Conservation (phyloP, 2,888 invertebrate genomes). For the Drosophila paracracens region DNA sequence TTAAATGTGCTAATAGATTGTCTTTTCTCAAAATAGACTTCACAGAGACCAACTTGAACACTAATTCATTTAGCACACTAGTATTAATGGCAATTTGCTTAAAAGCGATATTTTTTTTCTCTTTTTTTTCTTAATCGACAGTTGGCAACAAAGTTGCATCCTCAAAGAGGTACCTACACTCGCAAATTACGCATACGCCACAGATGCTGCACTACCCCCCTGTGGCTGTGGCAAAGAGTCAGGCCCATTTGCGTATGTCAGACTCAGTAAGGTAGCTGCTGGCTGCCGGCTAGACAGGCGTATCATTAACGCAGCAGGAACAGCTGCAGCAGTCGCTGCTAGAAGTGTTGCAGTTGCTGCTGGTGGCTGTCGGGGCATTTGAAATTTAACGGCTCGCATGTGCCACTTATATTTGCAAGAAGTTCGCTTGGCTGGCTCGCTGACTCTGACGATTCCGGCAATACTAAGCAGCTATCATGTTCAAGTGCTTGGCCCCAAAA, state of each 20-base stretch:
- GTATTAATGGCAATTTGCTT: not conserved
- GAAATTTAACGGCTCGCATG: slow-evolving; percentile 74
- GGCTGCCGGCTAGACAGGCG: slow-evolving; percentile 70
- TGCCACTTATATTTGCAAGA: slow-evolving; percentile 71
- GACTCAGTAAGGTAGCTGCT: slow-evolving; percentile 29
- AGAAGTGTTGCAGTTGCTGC: slow-evolving; percentile 11
- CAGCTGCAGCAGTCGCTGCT: slow-evolving; percentile 13
- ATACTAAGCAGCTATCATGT: slow-evolving; percentile 77
- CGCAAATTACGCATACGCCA: slow-evolving; percentile 69
- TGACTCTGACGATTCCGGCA: slow-evolving; percentile 37
- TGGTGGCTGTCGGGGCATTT: slow-evolving; percentile 53
- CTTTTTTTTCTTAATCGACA: not conserved
- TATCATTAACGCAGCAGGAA: slow-evolving; percentile 73
- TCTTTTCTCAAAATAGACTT: not conserved
- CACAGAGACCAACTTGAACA: not conserved
- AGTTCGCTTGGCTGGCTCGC: slow-evolving; percentile 62
- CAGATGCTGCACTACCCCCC: slow-evolving; percentile 37
- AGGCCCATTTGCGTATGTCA: slow-evolving; percentile 56
- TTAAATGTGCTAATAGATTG: not conserved
- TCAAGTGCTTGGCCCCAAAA: slow-evolving; percentile 77
- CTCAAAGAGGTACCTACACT: not conserved
- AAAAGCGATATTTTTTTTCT: not conserved
- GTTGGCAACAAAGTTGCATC: not conserved
- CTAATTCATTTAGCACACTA: not conserved
- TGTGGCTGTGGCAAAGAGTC: slow-evolving; percentile 26